phyloP scores from a whole-genome alignment of 2,888 invertebrate genomes.

The Ophion ellenae region DNA sequence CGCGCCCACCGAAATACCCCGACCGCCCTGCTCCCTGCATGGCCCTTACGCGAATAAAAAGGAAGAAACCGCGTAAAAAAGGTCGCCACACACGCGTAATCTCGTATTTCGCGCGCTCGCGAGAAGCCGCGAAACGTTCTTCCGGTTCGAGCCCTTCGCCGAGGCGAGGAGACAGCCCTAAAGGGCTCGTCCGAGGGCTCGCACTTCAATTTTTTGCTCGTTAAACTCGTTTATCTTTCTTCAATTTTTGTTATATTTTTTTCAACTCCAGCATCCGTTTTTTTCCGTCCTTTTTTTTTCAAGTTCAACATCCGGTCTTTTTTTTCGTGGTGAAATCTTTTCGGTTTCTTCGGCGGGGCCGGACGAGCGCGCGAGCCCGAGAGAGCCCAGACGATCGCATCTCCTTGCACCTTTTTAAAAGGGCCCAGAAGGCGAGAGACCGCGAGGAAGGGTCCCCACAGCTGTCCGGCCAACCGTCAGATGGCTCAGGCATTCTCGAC shows the following conservation, averaged over 20 bases:
- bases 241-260: background rate
- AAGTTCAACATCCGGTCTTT: constrained; percentile 30
- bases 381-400: background rate
- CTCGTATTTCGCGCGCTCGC: too few relatives aligned
- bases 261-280: constrained; percentile 33
- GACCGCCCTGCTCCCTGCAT: background rate
- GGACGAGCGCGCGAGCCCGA: background rate
- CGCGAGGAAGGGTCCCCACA: constrained; percentile 68
- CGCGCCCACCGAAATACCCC: constrained; percentile 32
- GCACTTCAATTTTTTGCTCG: background rate
- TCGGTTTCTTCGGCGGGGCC: constrained; percentile 68
- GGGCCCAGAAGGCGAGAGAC: constrained; percentile 39
- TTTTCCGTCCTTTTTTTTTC: constrained; percentile 20
- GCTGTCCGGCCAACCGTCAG: constrained; percentile 78
- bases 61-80: background rate
- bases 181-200: background rate
- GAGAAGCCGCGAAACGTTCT: too few relatives aligned
- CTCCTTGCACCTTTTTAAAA: constrained; percentile 28
- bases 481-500: constrained; percentile 74
- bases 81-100: background rate
- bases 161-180: background rate
- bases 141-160: background rate
- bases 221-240: background rate
- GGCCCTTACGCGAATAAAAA: background rate
- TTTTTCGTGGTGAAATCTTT: constrained; percentile 67